Base-by-base conservation (phyloP, 2,113 vertebrate species). In the Lagopus leucura region DNA sequence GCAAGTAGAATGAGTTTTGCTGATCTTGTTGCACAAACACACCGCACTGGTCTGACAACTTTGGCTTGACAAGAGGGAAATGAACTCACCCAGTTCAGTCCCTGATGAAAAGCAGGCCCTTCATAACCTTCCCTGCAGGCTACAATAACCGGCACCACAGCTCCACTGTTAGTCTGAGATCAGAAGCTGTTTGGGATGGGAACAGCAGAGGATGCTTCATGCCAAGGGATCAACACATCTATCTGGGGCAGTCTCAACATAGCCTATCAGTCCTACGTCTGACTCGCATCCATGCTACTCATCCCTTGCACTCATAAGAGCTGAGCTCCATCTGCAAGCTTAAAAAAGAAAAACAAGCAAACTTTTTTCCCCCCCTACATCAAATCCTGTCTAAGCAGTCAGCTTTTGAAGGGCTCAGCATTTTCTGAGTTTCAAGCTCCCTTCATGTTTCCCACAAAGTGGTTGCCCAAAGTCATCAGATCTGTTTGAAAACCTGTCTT, bases 221-320 rank as follows among this genome's bases (percentile, higher is more conserved):
- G 1, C 88, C 86, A 94, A 91, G 61, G 82, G 86, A 94, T 93
- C 93, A 94, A 94, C 95, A 95, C 93, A 83, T 96, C 80, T 96
- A 96, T 96, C 90, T 96, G 93, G 93, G 90, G 76, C 92, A 94
- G 95, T 93, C 76, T 57, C 93, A 96, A 90, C 93, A 95, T 82
- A 95, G 52, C 96, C 95, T 93, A 95, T 93, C 89, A 69, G 95
- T 24, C 76, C 95, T 72, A 13, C 6, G 80, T 90, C 96, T 96
- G 95, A 69, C 90, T 96, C 86, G 27, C 77, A 91, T 32, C 69
- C 82, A 75, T 2, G n/a, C n/a, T n/a, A 3, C 80, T 88, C 82
- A 90, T 77, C 25, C 63, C 42, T 60, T 64, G 69, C 42, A 92
- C 76, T 91, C 61, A 1, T 34, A 93, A 88, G 61, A 78, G 47